Evolutionary conservation across 1,140 invertebrate species (phyloP), one percentile per base, ranked within the genome.

Genomic region (Rhopalosiphum maidis): DNA sequence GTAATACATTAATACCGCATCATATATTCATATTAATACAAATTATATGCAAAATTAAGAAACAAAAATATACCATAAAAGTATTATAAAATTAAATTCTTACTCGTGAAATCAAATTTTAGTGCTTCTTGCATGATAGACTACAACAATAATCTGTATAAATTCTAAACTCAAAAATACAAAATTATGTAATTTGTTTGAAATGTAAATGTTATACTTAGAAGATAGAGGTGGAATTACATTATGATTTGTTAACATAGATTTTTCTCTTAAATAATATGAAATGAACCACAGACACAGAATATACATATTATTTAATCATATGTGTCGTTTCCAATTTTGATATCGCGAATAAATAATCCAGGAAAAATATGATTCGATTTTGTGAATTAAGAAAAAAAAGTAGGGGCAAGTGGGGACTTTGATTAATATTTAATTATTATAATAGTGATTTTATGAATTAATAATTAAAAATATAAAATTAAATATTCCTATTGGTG

Each of bases 101-200:
- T 85, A 85, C 83, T 85, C 23, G 83, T 85, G 37, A 85, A 85
- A 85, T 85, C 83, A 30, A 41, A 85, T 85, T 89, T 43, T 51
- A 89, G 43, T 89, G 46, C 30, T 89, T 48, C 25, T 35, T 89
- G 48, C 41, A n/a, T 89, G 30, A n/a, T 88, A n/a, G 46, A 3
- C 48, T 18, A 15, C 9, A 68, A 68, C 1, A 30, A 11, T 60
- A 25, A 77, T 77, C 4, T 18, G 5, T n/a, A 18, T 30, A 77
- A 68, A n/a, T n/a, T n/a, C 21, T 30, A 77, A 77, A 77, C 60
- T 77, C n/a, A 77, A 77, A n/a, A 77, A 77, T n/a, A 35, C 15
- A 77, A 1, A 15, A 77, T 77, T n/a, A 60, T 60, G 30, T n/a
- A 68, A n/a, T 11, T 11, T 68, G 30, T 77, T 68, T 68, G 15